Evolutionary conservation across 30 jellyfish, hydroid and myxozoan species (phyloP).

Genomic region (Hydractinia echinata): DNA sequence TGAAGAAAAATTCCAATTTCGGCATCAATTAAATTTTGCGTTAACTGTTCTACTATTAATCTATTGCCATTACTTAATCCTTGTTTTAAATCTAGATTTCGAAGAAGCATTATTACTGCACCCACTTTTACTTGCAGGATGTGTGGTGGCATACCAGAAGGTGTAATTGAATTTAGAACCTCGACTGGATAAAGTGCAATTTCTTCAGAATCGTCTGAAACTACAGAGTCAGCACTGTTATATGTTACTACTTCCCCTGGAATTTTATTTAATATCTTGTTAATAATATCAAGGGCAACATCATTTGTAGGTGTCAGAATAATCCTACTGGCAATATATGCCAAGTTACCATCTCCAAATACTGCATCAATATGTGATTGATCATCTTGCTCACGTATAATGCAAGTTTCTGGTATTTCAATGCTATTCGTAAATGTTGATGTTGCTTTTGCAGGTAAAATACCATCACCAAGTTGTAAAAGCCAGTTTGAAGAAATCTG

Average conservation of each 20-base stretch:
- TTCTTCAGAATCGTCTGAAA: too few species aligned
- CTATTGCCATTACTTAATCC: too few species aligned
- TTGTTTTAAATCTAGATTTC: slow-evolving; percentile 38
- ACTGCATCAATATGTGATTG: neutral
- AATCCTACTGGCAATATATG: slow-evolving; percentile 7
- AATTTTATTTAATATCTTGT: too few species aligned
- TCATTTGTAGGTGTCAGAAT: neutral
- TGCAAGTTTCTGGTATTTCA: slow-evolving; percentile 6
- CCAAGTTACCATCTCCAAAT: neutral
- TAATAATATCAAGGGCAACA: too few species aligned
- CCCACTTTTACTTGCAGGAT: slow-evolving; percentile 37
- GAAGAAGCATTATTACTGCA: slow-evolving; percentile 35
- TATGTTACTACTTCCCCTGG: too few species aligned
- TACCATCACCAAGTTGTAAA: slow-evolving; percentile 23
- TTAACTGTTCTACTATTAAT: too few species aligned
- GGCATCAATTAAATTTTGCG: too few species aligned
- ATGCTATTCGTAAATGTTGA: slow-evolving; percentile 1
- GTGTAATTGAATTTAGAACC: slow-evolving; percentile 7
- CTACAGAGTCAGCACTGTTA: too few species aligned
- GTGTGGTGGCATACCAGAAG: slow-evolving; percentile 48
- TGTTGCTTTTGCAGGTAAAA: slow-evolving; percentile 4
- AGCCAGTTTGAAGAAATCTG: neutral
- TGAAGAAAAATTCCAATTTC: too few species aligned
- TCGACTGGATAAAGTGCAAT: too few species aligned
- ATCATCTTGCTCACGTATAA: neutral